Evolutionary conservation across 2,888 invertebrate species (phyloP).

Genomic region (Idaea straminata): DNA sequence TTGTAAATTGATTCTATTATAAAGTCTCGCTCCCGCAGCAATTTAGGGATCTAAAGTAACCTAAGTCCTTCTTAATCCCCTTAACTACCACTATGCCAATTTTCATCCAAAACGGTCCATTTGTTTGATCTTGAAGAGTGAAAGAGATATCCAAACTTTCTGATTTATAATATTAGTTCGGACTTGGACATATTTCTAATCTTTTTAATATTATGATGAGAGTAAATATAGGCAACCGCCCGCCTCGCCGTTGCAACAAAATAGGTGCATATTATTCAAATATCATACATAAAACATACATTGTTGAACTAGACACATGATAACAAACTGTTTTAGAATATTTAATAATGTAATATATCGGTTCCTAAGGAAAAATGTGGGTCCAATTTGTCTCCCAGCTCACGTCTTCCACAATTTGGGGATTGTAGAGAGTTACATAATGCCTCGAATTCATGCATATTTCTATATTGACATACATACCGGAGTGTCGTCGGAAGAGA

Average conservation of each 20-base stretch:
- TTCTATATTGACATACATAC: conserved; percentile 44
- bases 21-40: neutral
- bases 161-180: too few species aligned
- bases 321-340: conserved; percentile 48
- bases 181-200: neutral
- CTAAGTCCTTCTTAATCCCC: too few species aligned
- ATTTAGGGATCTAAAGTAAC: too few species aligned
- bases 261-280: neutral
- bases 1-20: neutral
- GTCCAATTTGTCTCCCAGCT: conserved; percentile 54
- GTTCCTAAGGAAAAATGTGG: conserved; percentile 49
- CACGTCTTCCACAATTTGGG: conserved; percentile 55
- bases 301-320: conserved; percentile 20
- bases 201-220: neutral
- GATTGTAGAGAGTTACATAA: conserved; percentile 57
- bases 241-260: neutral
- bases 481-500: conserved; percentile 27
- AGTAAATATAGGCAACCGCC: neutral
- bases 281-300: neutral
- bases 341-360: conserved; percentile 42
- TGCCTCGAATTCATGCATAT: conserved; percentile 52
- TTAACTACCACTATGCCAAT: too few species aligned
- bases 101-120: too few species aligned
- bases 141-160: too few species aligned
- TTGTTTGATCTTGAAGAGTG: too few species aligned